These are phyloP conservation scores for Camelus bactrianus DNA, from an alignment of 2,113 vertebrate genomes.

Conservation along the genomic window DNA sequence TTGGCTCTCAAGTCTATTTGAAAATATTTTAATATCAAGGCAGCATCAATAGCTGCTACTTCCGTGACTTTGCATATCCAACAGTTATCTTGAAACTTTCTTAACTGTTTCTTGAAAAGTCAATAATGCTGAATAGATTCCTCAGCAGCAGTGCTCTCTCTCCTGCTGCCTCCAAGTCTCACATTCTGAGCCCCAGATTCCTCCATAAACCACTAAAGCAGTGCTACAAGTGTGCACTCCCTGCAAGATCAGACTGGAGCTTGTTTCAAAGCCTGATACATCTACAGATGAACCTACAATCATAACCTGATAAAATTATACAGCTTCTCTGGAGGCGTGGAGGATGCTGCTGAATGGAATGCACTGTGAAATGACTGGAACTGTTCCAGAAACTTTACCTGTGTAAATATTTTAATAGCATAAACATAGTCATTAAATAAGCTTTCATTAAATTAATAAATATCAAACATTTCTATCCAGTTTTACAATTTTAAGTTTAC, in stretches of 20 bases:
- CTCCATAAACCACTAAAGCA: not conserved
- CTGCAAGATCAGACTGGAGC: not conserved
- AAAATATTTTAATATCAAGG: not conserved
- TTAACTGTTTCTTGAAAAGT: not conserved
- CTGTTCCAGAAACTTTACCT: not conserved
- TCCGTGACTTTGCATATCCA: not conserved
- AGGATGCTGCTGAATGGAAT: not conserved
- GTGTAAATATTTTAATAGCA: not conserved
- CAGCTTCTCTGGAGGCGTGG: not conserved
- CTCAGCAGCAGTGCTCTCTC: not conserved
- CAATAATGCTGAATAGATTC: not conserved
- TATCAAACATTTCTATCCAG: not conserved
- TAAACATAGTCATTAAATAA: slow-evolving; percentile 47
- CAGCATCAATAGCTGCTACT: not conserved
- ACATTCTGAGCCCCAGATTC: not conserved
- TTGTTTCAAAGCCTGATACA: not conserved
- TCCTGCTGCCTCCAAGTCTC: not conserved
- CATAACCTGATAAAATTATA: not conserved
- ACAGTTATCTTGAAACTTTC: not conserved
- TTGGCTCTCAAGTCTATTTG: not conserved
- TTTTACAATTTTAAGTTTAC: not conserved
- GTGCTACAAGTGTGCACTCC: not conserved
- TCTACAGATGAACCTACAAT: not conserved
- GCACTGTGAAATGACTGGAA: not conserved
- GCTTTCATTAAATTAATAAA: not conserved